Percentiles rank a stretch among this genome's conserved stretches.
phyloP scores from a whole-genome alignment of 2,797 vertebrate species.

The Atherinosoma microstoma region DNA sequence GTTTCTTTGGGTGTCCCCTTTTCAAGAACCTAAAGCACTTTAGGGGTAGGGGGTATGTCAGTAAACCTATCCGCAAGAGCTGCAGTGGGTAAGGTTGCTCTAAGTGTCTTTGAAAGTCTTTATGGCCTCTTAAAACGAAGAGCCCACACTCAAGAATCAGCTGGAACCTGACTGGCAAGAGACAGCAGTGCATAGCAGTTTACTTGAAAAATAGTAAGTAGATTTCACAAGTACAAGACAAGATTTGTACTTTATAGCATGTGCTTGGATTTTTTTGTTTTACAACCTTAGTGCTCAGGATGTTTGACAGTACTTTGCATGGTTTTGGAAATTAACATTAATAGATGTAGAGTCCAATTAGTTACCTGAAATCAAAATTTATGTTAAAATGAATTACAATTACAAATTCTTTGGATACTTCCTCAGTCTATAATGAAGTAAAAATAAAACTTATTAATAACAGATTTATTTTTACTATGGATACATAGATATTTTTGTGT shows the following conservation, averaged over 20 bases:
- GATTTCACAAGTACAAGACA: not conserved
- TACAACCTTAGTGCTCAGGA: not conserved
- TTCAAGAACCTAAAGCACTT: slow-evolving; percentile 62
- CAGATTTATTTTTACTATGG: not conserved
- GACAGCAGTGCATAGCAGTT: slow-evolving; percentile 46
- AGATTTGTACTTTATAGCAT: not conserved
- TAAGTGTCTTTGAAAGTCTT: slow-evolving; percentile 62
- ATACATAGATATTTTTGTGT: too few species aligned
- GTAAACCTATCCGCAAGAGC: slow-evolving; percentile 75
- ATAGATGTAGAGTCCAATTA: not conserved
- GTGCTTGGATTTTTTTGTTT: not conserved
- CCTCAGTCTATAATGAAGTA: not conserved
- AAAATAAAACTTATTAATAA: not conserved
- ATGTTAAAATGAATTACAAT: not conserved
- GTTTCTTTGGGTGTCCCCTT: slow-evolving; percentile 43
- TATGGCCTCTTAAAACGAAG: slow-evolving; percentile 70
- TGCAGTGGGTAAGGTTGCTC: slow-evolving; percentile 52
- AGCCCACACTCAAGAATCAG: slow-evolving; percentile 59
- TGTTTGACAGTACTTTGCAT: not conserved
- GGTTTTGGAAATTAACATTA: not conserved
- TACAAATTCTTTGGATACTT: not conserved
- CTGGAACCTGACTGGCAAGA: slow-evolving; percentile 50
- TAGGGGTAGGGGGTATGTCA: slow-evolving; percentile 56
- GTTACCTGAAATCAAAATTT: not conserved
- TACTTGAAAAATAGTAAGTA: slow-evolving; percentile 68